Conservation (phyloP, 64 coral and sea anemone species). For the Stylophora pistillata region DNA sequence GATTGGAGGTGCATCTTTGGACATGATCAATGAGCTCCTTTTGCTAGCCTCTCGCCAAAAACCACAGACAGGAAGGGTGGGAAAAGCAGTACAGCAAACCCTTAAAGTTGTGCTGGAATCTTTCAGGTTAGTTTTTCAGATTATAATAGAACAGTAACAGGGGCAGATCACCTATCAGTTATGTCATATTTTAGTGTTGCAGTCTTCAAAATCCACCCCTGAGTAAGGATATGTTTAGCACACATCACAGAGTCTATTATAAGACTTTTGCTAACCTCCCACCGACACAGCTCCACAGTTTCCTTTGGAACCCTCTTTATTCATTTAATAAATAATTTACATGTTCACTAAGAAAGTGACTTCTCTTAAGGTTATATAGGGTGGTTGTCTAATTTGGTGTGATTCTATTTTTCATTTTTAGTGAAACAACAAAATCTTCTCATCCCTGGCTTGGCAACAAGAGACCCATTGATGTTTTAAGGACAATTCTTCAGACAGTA, state of each 20-base stretch:
- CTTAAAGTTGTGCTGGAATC: conserved; percentile 56
- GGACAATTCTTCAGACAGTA: conserved; percentile 39
- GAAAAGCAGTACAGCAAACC: conserved; percentile 62
- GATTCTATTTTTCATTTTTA: neutral
- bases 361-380: no score
- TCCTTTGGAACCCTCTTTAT: no score
- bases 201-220: no score
- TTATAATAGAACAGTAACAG: no score
- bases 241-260: no score
- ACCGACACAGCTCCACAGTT: no score
- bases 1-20: conserved; percentile 55
- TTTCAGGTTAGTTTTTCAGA: conserved; percentile 49
- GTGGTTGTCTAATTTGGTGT: neutral
- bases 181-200: no score
- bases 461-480: conserved; percentile 42
- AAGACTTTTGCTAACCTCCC: no score
- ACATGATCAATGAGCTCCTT: conserved; percentile 63
- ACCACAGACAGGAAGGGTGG: conserved; percentile 56
- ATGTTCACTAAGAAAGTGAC: no score
- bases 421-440: neutral
- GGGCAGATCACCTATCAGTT: no score
- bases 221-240: no score
- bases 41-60: conserved; percentile 68
- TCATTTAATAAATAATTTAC: no score
- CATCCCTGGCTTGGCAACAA: neutral